Conservation (phyloP, 1,140 invertebrate genomes). For the Octopus sinensis region DNA sequence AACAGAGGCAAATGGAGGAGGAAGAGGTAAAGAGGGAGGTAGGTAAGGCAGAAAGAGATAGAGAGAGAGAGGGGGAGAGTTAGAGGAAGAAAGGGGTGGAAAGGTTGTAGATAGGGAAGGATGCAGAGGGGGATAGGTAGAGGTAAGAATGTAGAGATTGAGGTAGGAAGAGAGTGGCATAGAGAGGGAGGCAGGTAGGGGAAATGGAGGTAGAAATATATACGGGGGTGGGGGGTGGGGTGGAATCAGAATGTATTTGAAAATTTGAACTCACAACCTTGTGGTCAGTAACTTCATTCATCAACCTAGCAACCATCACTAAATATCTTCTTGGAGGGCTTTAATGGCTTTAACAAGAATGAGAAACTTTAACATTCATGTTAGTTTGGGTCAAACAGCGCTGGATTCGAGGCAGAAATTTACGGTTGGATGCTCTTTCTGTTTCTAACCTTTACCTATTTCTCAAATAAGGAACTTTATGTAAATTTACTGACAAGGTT, state of each 20-base stretch:
- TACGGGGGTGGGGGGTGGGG: no score
- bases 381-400: no score
- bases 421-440: no score
- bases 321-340: no score
- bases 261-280: not conserved
- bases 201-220: not conserved
- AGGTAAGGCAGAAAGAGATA: not conserved
- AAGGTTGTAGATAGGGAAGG: not conserved
- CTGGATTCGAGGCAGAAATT: no score
- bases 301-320: no score
- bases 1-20: not conserved
- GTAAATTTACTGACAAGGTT: no score
- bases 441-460: no score
- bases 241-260: not conserved
- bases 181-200: not conserved
- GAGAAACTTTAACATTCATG: no score
- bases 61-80: not conserved
- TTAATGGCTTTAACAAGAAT: no score
- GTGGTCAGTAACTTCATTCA: no score
- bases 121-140: not conserved
- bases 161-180: not conserved
- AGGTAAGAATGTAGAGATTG: not conserved
- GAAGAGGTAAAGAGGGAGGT: not conserved
- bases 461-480: no score
- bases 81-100: not conserved